phyloP scores from a whole-genome alignment of 2,113 vertebrate genomes.

The Jaculus jaculus region DNA sequence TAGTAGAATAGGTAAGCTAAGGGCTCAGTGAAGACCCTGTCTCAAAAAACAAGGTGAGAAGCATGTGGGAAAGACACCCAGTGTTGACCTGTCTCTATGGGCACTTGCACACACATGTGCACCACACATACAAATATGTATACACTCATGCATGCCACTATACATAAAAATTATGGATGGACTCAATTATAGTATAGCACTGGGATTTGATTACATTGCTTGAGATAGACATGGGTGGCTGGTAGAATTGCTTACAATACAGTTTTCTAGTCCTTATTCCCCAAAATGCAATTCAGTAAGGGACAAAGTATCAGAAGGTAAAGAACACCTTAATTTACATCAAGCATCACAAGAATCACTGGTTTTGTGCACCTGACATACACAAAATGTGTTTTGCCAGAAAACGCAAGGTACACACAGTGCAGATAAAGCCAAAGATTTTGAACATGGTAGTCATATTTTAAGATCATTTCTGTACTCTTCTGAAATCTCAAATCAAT shows the following conservation, averaged over 20 bases:
- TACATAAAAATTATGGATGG: neutral
- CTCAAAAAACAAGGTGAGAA: too few species aligned
- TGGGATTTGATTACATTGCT: neutral
- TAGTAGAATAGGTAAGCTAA: too few species aligned
- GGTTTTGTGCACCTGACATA: conserved; percentile 2
- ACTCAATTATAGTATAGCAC: conserved; percentile 43
- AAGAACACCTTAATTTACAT: neutral
- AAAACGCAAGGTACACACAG: neutral
- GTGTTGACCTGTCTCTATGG: too few species aligned
- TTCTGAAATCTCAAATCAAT: conserved; percentile 52
- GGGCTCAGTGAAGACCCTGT: too few species aligned
- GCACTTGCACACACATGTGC: too few species aligned
- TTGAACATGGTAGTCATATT: conserved; percentile 20
- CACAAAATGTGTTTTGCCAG: conserved; percentile 30
- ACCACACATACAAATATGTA: too few species aligned
- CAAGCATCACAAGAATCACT: conserved; percentile 24
- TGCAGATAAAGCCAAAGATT: neutral
- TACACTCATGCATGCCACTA: too few species aligned
- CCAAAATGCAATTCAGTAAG: conserved; percentile 7
- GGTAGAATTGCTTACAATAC: neutral
- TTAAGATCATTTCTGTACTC: neutral
- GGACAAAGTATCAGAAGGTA: conserved; percentile 23
- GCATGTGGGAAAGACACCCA: too few species aligned
- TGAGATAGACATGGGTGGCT: neutral
- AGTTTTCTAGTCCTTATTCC: neutral